A percentile compares a stretch with the other conserved stretches of the same genome.
These are phyloP conservation scores for Meriones psammophilus DNA, from an alignment of 2,797 vertebrate genomes.

Conservation along the genomic window DNA sequence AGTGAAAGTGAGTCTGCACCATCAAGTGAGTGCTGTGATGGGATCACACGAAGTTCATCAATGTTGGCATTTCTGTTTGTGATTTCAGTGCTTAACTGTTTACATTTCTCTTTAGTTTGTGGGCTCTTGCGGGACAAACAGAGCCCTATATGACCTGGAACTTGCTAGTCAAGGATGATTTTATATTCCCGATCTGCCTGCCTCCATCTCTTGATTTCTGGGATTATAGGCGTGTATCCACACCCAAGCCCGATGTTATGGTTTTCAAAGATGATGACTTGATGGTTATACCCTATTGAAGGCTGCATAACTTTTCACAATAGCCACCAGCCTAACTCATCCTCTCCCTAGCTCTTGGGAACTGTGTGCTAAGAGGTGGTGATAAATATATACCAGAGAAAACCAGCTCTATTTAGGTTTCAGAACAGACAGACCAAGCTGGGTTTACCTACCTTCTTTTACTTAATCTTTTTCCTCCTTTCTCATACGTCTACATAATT, in stretches of 20 bases:
- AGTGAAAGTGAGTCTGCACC: constrained; percentile 98
- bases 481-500: constrained; percentile 30
- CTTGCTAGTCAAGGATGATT: background rate
- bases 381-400: background rate
- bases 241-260: background rate
- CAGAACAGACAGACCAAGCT: background rate
- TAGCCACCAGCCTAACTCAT: background rate
- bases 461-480: constrained; percentile 3
- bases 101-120: constrained; percentile 18
- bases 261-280: constrained; percentile 53
- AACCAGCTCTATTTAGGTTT: background rate
- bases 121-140: background rate
- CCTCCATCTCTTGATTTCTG: background rate
- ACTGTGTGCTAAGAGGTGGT: background rate
- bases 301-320: background rate
- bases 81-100: constrained; percentile 35
- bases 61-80: background rate
- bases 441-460: constrained; percentile 29
- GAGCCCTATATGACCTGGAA: background rate
- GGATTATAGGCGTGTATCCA: background rate
- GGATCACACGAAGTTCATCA: background rate
- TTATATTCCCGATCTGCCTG: background rate
- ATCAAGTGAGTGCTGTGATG: constrained; percentile 91
- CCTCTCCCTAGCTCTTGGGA: constrained; percentile 29
- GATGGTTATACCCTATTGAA: background rate